These are phyloP conservation scores for Pseudomyrmex cubaensis DNA, from an alignment of 1,140 invertebrate species.

Conservation along the genomic window DNA sequence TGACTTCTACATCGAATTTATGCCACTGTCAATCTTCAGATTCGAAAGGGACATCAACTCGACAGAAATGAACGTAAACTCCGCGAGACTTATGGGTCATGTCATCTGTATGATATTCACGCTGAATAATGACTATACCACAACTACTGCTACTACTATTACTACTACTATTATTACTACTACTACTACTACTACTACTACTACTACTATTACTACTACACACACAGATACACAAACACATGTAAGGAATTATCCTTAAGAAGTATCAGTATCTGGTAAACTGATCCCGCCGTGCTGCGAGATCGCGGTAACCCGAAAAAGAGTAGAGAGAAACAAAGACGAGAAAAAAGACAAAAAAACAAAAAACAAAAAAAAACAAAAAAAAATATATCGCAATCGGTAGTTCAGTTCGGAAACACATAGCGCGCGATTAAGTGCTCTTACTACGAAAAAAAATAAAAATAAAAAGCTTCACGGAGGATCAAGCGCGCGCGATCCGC, in stretches of 20 bases:
- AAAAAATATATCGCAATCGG: neutral
- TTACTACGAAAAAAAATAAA: conserved; percentile 20
- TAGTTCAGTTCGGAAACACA: neutral
- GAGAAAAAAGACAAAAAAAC: neutral
- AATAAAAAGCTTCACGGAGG: conserved; percentile 13
- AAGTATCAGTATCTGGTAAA: conserved; percentile 48
- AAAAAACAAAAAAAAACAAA: neutral
- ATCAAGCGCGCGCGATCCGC: conserved; percentile 25
- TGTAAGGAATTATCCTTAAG: conserved; percentile 53
- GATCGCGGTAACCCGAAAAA: conserved; percentile 49
- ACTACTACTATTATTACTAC: no score
- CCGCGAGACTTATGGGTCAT: conserved; percentile 42
- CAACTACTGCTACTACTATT: no score
- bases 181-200: no score
- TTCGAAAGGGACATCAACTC: conserved; percentile 4
- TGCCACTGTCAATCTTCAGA: neutral
- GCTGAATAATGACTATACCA: conserved; percentile 48
- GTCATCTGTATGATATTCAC: conserved; percentile 59
- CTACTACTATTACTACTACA: no score
- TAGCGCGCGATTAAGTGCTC: conserved; percentile 37
- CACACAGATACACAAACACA: neutral
- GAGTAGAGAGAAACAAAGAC: neutral
- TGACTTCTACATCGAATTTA: neutral
- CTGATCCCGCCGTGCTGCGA: conserved; percentile 50
- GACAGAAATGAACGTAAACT: conserved; percentile 21